Conservation (phyloP, 2,888 invertebrate species). For the Microctonus aethiopoides region DNA sequence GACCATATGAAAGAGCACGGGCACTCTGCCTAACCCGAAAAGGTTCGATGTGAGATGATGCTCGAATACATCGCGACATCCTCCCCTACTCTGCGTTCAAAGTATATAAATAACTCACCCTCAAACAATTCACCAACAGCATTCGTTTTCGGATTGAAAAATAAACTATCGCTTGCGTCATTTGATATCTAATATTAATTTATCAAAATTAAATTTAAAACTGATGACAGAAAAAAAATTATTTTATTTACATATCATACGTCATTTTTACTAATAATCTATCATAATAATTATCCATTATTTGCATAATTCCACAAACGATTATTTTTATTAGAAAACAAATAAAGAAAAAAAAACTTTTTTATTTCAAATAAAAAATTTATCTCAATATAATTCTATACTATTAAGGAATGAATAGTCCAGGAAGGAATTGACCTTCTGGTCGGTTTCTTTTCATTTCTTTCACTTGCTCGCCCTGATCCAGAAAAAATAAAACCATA, state of each 20-base stretch:
- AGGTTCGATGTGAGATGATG: slow-evolving; percentile 53
- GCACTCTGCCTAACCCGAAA: slow-evolving; percentile 61
- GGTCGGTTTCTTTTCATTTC: slow-evolving; percentile 4
- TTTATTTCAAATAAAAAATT: neutral
- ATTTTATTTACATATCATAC: slow-evolving; percentile 34
- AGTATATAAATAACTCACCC: slow-evolving; percentile 62
- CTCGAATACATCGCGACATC: slow-evolving; percentile 39
- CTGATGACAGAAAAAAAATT: no score
- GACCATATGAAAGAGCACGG: slow-evolving; percentile 42
- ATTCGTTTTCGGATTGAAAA: slow-evolving; percentile 23
- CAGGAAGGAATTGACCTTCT: slow-evolving; percentile 24
- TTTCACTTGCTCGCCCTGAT: slow-evolving; percentile 27
- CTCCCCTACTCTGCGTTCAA: slow-evolving; percentile 45
- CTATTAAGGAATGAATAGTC: slow-evolving; percentile 1
- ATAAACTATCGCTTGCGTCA: slow-evolving; percentile 38
- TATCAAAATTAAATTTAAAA: neutral
- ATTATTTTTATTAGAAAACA: neutral
- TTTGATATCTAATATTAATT: slow-evolving; percentile 3
- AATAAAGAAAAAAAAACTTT: neutral
- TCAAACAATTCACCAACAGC: slow-evolving; percentile 40
- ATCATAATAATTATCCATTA: neutral
- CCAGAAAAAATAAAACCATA: slow-evolving; percentile 1
- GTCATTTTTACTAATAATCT: slow-evolving; percentile 9
- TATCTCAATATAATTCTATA: neutral
- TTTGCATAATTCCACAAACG: neutral